Percentiles rank a stretch among this genome's conserved stretches.
phyloP scores from a whole-genome alignment of 2,113 vertebrate species.

The Morone chrysops region DNA sequence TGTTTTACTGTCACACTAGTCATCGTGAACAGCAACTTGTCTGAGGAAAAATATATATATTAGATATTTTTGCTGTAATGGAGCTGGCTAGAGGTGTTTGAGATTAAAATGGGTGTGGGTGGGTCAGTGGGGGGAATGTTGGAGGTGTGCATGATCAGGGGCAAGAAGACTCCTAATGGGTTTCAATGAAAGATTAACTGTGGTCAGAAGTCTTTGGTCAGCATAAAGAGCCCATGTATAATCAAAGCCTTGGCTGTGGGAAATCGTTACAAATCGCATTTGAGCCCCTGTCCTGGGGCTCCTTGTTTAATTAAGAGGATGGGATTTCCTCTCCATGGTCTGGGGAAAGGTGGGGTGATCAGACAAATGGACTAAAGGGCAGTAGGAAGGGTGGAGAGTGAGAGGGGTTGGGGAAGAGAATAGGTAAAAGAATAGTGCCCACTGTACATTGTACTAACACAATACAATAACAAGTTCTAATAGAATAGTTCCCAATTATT shows the following conservation, averaged over 20 bases:
- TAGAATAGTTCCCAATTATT: background rate
- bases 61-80: background rate
- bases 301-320: constrained; percentile 84
- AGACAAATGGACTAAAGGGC: constrained; percentile 41
- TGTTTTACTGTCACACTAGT: constrained; percentile 24
- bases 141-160: constrained; percentile 40
- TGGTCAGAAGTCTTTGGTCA: constrained; percentile 82
- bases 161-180: constrained; percentile 71
- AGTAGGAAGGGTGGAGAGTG: constrained; percentile 10
- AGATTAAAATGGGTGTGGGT: background rate
- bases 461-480: background rate
- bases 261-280: constrained; percentile 85
- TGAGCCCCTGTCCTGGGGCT: constrained; percentile 74
- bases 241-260: constrained; percentile 71
- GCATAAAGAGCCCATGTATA: constrained; percentile 79
- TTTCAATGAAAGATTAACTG: constrained; percentile 83
- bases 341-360: constrained; percentile 42
- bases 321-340: constrained; percentile 69
- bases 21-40: constrained; percentile 14
- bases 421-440: background rate
- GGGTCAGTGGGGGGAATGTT: constrained; percentile 15
- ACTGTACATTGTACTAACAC: background rate
- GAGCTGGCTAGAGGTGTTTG: background rate
- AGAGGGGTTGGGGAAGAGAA: background rate
- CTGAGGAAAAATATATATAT: background rate